Evolutionary conservation across 2,888 invertebrate genomes (phyloP).

Genomic region (Anaspis maculata): DNA sequence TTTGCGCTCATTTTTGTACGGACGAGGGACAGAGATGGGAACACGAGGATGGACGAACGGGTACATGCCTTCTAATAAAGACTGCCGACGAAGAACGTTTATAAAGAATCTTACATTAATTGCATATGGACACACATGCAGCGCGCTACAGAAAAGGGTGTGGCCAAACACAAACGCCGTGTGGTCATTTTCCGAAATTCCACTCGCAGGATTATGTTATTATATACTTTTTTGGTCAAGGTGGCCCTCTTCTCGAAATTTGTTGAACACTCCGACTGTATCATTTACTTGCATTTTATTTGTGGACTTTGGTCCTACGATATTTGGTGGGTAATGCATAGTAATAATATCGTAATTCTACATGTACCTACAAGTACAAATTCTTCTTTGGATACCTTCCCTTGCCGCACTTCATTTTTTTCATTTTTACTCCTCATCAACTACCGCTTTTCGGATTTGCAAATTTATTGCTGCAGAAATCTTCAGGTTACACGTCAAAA

Average conservation of each 20-base stretch:
- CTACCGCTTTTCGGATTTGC: too few species aligned
- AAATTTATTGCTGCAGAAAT: too few species aligned
- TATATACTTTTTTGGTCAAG: constrained; percentile 8
- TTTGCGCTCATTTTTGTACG: constrained; percentile 7
- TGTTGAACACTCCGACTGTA: too few species aligned
- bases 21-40: constrained; percentile 9
- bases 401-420: too few species aligned
- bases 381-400: too few species aligned
- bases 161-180: constrained; percentile 12
- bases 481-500: too few species aligned
- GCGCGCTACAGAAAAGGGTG: constrained; percentile 12
- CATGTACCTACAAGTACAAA: too few species aligned
- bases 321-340: too few species aligned
- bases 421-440: too few species aligned
- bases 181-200: constrained; percentile 15
- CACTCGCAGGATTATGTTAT: constrained; percentile 7
- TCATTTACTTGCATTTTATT: too few species aligned
- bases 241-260: constrained; percentile 9
- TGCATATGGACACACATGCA: constrained; percentile 18
- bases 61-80: constrained; percentile 17
- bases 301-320: too few species aligned
- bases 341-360: too few species aligned
- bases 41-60: constrained; percentile 10
- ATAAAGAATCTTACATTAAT: constrained; percentile 18
- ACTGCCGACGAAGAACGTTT: constrained; percentile 17